Base-by-base conservation (phyloP, 2,113 vertebrate genomes). In the Psittacara wagleri region DNA sequence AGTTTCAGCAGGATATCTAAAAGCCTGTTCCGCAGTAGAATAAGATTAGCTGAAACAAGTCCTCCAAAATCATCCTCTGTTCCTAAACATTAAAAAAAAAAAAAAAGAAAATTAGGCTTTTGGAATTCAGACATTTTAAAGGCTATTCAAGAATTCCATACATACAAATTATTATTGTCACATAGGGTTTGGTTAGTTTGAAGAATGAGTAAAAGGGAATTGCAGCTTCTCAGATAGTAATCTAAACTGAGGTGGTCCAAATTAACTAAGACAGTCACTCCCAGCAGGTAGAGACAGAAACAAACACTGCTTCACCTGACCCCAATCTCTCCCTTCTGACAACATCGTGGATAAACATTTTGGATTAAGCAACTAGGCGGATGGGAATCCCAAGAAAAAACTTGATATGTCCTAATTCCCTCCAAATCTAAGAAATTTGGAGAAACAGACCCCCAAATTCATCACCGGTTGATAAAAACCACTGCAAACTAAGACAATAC, bases 11-110 rank as follows among this genome's bases (percentile, higher is more conserved):
- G 98, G 92, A 99, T 99, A 96, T 99, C 99, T 91, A 99, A 97
- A 92, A 99, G 98, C 67, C 98, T 98, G 94, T 99, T 99, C 43
- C 99, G 98, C 81, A 99, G 97, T 85, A 99, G 98, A 77, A 99
- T 99, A 79, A 99, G 97, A 97, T 98, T 99, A 79, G 99, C 99
- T 63, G 99, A 99, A 72, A 99, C 97, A 85, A 99, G 98, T 70
- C 99, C 99, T 63, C 99, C 98, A 86, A 99, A 99, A 76, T 99
- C 99, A 14, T 99, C 99, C 31, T 99, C 99, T 13, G 97, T 97
- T 89, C 99, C 99, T 99, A 94, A 70, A 91, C 22, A 69, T 25
- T 57, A 83, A 13, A 55, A 55, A 55, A 55, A 55, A 55, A 55
- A 55, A 88, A 28, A 39, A 12, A 25, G 10, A 76, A 92, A 88